phyloP scores from a whole-genome alignment of 2,888 invertebrate genomes.

The Campoplex nolae region DNA sequence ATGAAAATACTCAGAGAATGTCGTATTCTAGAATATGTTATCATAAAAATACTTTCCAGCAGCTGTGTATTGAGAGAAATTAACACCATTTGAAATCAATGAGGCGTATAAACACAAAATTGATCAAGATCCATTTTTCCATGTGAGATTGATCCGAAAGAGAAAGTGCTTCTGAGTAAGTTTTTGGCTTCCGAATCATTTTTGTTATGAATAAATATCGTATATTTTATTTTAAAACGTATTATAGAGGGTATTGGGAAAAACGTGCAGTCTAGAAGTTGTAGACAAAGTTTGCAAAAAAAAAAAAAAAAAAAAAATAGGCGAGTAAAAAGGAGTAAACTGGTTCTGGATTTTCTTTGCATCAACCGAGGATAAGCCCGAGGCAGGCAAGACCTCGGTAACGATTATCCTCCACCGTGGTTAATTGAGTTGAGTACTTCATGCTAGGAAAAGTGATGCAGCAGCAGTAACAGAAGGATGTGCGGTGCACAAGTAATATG shows the following conservation, averaged over 20 bases:
- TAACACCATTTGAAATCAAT: neutral
- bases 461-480: conserved; percentile 27
- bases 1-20: too few relatives aligned
- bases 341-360: conserved; percentile 3
- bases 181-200: neutral
- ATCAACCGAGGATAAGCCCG: conserved; percentile 13
- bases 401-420: conserved; percentile 58
- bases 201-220: neutral
- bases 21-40: too few relatives aligned
- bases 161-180: neutral
- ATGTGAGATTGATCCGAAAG: neutral
- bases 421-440: conserved; percentile 61
- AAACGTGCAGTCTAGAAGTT: neutral
- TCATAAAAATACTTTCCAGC: too few relatives aligned
- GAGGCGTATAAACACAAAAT: neutral
- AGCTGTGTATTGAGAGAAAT: neutral
- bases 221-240: neutral
- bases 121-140: neutral
- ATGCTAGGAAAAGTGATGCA: conserved; percentile 58
- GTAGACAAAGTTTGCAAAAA: neutral
- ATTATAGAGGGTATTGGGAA: neutral
- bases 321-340: neutral
- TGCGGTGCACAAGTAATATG: conserved; percentile 16
- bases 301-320: neutral
- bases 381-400: conserved; percentile 35